A percentile compares a stretch with the other conserved stretches of the same genome.
phyloP scores from a whole-genome alignment of 2,888 invertebrate species.

The Trypoxylon attenuatum region DNA sequence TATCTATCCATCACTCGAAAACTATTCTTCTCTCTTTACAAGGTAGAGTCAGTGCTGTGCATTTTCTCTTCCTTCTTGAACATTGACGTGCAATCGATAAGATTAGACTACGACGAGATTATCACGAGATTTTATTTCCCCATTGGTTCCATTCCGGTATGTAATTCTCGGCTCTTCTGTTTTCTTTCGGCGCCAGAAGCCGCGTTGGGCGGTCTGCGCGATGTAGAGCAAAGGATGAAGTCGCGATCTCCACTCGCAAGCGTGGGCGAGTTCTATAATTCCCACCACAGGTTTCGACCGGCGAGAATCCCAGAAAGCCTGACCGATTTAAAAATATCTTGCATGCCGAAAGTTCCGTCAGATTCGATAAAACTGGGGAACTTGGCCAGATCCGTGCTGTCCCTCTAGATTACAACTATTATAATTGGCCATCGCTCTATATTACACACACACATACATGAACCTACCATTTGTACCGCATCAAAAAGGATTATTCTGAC shows the following conservation, averaged over 20 bases:
- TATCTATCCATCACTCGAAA: neutral
- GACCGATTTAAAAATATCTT: conserved; percentile 56
- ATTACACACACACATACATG: too few relatives aligned
- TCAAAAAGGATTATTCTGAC: too few relatives aligned
- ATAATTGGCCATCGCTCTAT: too few relatives aligned
- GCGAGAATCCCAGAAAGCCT: conserved; percentile 16
- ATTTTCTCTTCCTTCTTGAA: too few relatives aligned
- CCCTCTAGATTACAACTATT: too few relatives aligned
- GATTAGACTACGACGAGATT: too few relatives aligned
- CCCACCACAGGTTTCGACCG: neutral
- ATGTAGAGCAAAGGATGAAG: neutral
- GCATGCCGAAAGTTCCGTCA: conserved; percentile 36
- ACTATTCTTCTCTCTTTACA: neutral
- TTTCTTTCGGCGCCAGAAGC: neutral
- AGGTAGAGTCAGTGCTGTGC: too few relatives aligned
- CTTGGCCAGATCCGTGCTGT: neutral
- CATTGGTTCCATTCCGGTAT: too few relatives aligned
- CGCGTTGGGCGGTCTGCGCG: neutral
- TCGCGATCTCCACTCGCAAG: conserved; percentile 17
- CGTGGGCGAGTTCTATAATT: conserved; percentile 19
- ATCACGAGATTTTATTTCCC: too few relatives aligned
- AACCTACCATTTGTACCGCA: too few relatives aligned
- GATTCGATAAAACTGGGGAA: conserved; percentile 29
- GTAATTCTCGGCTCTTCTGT: neutral
- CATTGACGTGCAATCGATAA: too few relatives aligned